phyloP scores from a whole-genome alignment of 2,113 vertebrate species.

The Stercorarius parasiticus region DNA sequence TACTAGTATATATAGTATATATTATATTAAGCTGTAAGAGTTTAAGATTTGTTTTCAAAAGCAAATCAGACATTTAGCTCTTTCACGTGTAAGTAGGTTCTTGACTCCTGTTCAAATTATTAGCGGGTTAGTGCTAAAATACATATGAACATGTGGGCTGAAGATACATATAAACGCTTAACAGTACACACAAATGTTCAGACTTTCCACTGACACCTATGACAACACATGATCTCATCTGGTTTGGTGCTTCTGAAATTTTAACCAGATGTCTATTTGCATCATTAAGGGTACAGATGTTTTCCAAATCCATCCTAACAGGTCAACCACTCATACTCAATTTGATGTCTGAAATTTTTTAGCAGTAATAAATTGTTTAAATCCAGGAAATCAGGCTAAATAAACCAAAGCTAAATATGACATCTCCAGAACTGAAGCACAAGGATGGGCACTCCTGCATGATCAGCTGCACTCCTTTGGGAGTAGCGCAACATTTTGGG shows the following conservation, averaged over 20 bases:
- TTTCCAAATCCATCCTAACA: neutral
- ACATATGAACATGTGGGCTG: neutral
- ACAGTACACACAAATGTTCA: neutral
- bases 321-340: rapidly evolving
- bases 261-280: neutral
- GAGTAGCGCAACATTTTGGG: neutral
- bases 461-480: neutral
- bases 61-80: neutral
- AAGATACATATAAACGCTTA: neutral
- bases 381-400: neutral
- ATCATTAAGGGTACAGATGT: neutral
- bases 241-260: neutral
- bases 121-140: neutral
- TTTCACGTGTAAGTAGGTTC: neutral
- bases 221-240: neutral
- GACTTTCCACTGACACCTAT: neutral
- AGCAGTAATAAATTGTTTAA: neutral
- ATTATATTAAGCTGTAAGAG: neutral
- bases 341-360: neutral
- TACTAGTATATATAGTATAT: neutral
- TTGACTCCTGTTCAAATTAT: neutral
- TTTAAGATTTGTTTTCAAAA: neutral
- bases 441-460: neutral
- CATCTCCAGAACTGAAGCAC: neutral
- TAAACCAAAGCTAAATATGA: neutral